Evolutionary conservation across 1,140 invertebrate species (phyloP).

Genomic region (Drosophila neocordata): DNA sequence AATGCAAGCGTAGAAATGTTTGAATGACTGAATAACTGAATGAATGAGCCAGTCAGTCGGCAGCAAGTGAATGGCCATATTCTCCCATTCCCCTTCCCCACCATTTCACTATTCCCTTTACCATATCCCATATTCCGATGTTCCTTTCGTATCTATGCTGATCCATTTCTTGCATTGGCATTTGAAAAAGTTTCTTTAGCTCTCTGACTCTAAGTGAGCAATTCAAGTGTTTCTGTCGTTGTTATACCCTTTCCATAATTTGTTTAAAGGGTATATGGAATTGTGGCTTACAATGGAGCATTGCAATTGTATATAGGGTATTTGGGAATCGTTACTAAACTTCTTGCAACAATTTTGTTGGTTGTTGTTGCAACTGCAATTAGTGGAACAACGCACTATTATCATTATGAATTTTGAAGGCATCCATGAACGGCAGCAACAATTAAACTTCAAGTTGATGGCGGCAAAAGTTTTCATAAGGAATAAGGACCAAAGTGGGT

Average conservation of each 20-base stretch:
- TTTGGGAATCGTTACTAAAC: not conserved
- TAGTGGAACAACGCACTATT: slow-evolving; percentile 73
- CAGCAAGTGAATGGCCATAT: slow-evolving; percentile 47
- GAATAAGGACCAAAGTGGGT: not conserved
- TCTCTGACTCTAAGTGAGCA: slow-evolving; percentile 64
- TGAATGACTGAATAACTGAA: slow-evolving; percentile 57
- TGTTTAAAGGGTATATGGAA: not conserved
- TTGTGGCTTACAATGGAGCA: not conserved
- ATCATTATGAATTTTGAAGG: slow-evolving; percentile 77
- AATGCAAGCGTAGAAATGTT: slow-evolving; percentile 74
- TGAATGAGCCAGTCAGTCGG: slow-evolving; percentile 49
- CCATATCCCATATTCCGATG: slow-evolving; percentile 2
- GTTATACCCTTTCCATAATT: not conserved
- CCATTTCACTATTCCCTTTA: not conserved
- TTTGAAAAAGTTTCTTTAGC: slow-evolving; percentile 42
- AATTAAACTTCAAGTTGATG: slow-evolving; percentile 67
- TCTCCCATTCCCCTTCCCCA: not conserved
- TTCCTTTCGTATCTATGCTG: slow-evolving; percentile 37
- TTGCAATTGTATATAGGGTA: slow-evolving; percentile 10
- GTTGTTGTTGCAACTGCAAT: slow-evolving; percentile 58
- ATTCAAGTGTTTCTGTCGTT: slow-evolving; percentile 50
- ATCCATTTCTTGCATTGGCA: slow-evolving; percentile 31
- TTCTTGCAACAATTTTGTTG: slow-evolving; percentile 8
- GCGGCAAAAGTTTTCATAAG: slow-evolving; percentile 25
- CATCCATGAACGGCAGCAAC: slow-evolving; percentile 66